phyloP scores from a whole-genome alignment of 2,888 invertebrate species.

The Leucophenga montana region DNA sequence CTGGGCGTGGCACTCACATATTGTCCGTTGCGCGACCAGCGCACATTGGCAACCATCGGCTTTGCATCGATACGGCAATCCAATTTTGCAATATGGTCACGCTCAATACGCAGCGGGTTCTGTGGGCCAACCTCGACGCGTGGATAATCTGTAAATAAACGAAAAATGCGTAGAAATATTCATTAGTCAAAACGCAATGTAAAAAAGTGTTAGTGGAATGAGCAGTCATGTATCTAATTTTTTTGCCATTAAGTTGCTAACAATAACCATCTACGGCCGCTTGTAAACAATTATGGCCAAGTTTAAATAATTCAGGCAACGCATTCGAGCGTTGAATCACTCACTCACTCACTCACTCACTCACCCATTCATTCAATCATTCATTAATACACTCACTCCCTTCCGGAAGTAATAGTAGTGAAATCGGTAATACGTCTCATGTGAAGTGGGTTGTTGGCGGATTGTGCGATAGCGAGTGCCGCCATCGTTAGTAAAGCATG shows the following conservation, averaged over 20 bases:
- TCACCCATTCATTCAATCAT: neutral
- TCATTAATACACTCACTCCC: neutral
- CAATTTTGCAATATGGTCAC: conserved; percentile 87
- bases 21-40: conserved; percentile 90
- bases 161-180: conserved; percentile 56
- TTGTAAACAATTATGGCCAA: conserved; percentile 21
- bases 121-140: conserved; percentile 93
- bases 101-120: conserved; percentile 90
- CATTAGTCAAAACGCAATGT: conserved; percentile 50
- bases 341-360: neutral
- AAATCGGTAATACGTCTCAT: neutral
- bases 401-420: too few species aligned
- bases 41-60: conserved; percentile 86
- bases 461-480: conserved; percentile 13
- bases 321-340: neutral
- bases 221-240: conserved; percentile 30
- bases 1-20: conserved; percentile 86
- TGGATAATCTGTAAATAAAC: conserved; percentile 83
- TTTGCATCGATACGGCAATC: conserved; percentile 94
- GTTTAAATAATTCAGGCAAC: conserved; percentile 12
- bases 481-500: conserved; percentile 47
- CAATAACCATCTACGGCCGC: conserved; percentile 53
- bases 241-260: conserved; percentile 56
- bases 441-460: neutral
- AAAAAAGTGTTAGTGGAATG: too few species aligned